Evolutionary conservation across 2,888 invertebrate genomes (phyloP).

Genomic region (Pristionchus arcanus): DNA sequence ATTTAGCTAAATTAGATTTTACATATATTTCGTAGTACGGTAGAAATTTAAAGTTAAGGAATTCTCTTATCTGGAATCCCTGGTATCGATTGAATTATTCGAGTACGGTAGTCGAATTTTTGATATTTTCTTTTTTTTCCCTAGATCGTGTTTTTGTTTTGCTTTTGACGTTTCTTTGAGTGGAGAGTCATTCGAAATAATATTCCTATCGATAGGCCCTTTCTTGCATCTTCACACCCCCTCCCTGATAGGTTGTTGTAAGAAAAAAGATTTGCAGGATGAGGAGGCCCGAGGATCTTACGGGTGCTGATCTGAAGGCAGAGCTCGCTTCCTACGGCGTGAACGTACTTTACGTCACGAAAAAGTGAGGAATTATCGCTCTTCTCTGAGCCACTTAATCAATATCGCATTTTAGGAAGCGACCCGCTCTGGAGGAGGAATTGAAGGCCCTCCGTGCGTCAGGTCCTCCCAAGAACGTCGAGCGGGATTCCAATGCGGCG

Average conservation of each 20-base stretch:
- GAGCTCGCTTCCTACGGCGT: conserved; percentile 33
- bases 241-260: not conserved
- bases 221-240: not conserved
- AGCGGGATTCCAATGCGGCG: not conserved
- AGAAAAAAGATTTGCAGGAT: not conserved
- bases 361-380: not conserved
- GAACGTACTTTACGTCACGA: not conserved
- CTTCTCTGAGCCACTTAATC: not conserved
- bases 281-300: not conserved
- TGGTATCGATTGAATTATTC: conserved; percentile 3
- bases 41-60: not conserved
- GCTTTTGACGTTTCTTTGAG: not conserved
- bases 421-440: not conserved
- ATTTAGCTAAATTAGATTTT: no score
- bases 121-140: not conserved
- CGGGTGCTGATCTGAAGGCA: not conserved
- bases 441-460: not conserved
- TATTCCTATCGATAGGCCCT: not conserved
- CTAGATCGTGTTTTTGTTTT: not conserved
- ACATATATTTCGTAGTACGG: no score
- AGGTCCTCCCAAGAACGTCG: not conserved
- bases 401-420: not conserved
- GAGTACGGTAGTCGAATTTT: not conserved
- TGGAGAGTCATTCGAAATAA: not conserved
- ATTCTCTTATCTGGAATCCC: not conserved